Base-by-base conservation (phyloP, 2,888 invertebrate species). In the Aromia moschata region DNA sequence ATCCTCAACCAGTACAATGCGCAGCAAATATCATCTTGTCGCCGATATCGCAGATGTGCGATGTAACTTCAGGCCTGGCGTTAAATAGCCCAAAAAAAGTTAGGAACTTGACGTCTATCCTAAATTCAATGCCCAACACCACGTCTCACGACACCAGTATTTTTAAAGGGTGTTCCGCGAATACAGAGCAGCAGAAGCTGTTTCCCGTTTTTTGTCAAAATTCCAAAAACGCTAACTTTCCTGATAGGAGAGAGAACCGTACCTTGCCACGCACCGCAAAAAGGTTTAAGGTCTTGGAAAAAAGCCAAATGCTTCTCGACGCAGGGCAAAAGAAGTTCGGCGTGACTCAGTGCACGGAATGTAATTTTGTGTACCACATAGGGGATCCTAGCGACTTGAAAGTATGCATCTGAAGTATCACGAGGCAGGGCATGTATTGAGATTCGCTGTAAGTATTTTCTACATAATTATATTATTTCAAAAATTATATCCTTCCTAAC, bases 301-400 rank as follows among this genome's bases (percentile, higher is more conserved):
- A 57, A 15, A 60, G 87, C 76, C 93, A 93, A 72, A 89, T 90
- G 78, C 86, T 91, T 58, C 85, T 94, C 54, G 94, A 95, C 80
- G 92, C 90, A 0, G 94, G 94, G 0, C 94, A 95, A 79, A 93
- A 89, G 76, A 83, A 82, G 49, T 92, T 92, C 71, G 94, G 93
- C 0, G 86, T 89, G 0, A 87, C 86, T 0, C 86, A 89, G 70
- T 95, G 94, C 73, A 75, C 77, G 0, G 88, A 90, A 63, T 95
- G 94, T 74, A 88, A 89, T 1, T 83, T 89, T 70, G 83, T 91
- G 9, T 92, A 91, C 74, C 84, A 89, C 78, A 82, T 86, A 58
- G 91, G 90, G 0, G 91, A 93, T 74, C 88, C 91, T 0, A 87
- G 89, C 73, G 94, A 94, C n/a, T n/a, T 72, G 94, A 94, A 74